Percentiles rank a stretch among this genome's conserved stretches.
These are phyloP conservation scores for Zaprionus camerounensis DNA, from an alignment of 1,140 invertebrate species.

Conservation along the genomic window DNA sequence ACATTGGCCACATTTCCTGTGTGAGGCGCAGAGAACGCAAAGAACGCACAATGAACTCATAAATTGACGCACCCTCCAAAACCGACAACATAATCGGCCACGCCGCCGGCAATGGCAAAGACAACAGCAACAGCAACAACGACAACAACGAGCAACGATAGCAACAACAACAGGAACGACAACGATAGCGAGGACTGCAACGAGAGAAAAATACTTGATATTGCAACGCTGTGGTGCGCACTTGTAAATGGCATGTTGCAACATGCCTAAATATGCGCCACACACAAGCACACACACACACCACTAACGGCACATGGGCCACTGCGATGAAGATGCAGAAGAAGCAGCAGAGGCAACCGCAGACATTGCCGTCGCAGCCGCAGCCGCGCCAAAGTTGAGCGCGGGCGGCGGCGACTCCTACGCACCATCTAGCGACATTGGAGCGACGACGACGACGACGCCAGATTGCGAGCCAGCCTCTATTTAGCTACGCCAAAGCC, in stretches of 20 bases:
- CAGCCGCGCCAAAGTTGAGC: constrained; percentile 23
- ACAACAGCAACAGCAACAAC: constrained; percentile 23
- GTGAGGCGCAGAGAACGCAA: not conserved
- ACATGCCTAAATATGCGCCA: constrained; percentile 81
- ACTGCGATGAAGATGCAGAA: constrained; percentile 19
- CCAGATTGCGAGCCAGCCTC: constrained; percentile 69
- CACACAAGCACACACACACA: constrained; percentile 52
- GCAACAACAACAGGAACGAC: constrained; percentile 17
- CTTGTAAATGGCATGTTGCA: constrained; percentile 82
- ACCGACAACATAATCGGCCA: constrained; percentile 80
- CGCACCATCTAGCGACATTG: constrained; percentile 50
- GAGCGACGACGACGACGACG: constrained; percentile 47
- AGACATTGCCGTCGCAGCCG: constrained; percentile 4
- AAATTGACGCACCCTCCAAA: constrained; percentile 79
- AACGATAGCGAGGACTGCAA: constrained; percentile 35
- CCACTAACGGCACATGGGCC: constrained; percentile 56
- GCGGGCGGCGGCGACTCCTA: constrained; percentile 54
- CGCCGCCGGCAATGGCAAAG: constrained; percentile 67
- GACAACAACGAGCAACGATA: constrained; percentile 13
- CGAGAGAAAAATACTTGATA: constrained; percentile 37
- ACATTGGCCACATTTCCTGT: constrained; percentile 67
- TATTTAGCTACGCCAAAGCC: constrained; percentile 78
- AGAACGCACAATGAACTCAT: constrained; percentile 78
- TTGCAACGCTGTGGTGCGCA: constrained; percentile 61
- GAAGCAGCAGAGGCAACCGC: constrained; percentile 10